Base-by-base conservation (phyloP, 2,113 vertebrate species). In the Lasiurus borealis region DNA sequence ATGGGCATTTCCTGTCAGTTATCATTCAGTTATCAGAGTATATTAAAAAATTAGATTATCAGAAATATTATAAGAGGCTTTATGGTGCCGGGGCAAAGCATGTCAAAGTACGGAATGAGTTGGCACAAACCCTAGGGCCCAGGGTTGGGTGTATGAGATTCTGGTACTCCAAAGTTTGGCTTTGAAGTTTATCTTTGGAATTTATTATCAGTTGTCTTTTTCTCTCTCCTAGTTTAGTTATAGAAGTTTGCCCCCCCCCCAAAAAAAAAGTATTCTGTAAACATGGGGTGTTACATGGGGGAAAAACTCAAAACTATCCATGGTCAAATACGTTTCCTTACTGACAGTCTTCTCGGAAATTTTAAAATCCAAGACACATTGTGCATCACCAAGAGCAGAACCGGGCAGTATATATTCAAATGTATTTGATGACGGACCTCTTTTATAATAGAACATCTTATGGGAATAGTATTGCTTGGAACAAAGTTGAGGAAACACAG, bases 401-500 rank as follows among this genome's bases (percentile, higher is more conserved):
- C 34, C 52, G 7, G 83, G 15, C 23, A 90, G n/a, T 36, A 5
- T 81, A 48, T 36, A 46, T 29, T 76, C 50, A 88, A 23, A n/a
- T 94, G 64, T 95, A 77, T 64, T 89, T n/a, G 71, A 52, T 31
- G 34, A n/a, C 48, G 19, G 73, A 27, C 29, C 29, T 89, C 12
- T 59, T 72, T 40, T 85, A 15, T 27, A 44, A 57, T 6, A 94
- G 48, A 83, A 73, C 8, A 83, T 69, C 31, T 34, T 16, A 3
- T 23, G 64, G 19, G 36, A 73, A 50, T 80, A 54, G 4, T 76
- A 66, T 76, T 64, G 25, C 5, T 92, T 85, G n/a, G 16, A 81
- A 80, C 68, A 34, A 80, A 76, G 21, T 94, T 76, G 77, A n/a
- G 87, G 31, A 88, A 88, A 78, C 44, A 75, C 1, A 75, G 76